These are phyloP conservation scores for Smittia sp. DNA, from an alignment of 2,888 invertebrate genomes.

Conservation along the genomic window DNA sequence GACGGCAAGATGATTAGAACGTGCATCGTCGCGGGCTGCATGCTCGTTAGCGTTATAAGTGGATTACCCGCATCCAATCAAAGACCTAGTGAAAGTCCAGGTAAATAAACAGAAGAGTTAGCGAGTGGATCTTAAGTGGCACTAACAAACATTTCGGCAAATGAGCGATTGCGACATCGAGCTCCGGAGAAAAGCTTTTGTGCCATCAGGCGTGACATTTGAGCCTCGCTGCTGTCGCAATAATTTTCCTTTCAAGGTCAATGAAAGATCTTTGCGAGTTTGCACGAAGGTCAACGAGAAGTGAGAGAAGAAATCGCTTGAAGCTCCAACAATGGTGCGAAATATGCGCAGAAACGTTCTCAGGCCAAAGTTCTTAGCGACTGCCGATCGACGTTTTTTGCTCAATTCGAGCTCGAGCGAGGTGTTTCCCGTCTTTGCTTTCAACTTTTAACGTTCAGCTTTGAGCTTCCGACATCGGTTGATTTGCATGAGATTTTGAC, in stretches of 20 bases:
- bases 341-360: no score
- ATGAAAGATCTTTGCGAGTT: not conserved
- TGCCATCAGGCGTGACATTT: not conserved
- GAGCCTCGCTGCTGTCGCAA: not conserved
- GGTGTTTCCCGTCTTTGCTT: not conserved
- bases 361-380: no score
- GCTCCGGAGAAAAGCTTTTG: not conserved
- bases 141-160: not conserved
- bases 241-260: constrained; percentile 36
- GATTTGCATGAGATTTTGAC: no score
- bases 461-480: no score
- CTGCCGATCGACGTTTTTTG: no score
- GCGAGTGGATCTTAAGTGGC: not conserved
- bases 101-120: not conserved
- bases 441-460: not conserved
- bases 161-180: not conserved
- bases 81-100: constrained; percentile 13
- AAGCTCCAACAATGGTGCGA: not conserved
- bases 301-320: not conserved
- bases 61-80: not conserved
- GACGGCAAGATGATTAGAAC: not conserved
- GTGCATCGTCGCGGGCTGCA: not conserved
- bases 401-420: not conserved
- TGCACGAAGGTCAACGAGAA: no score
- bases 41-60: not conserved